Conservation (phyloP, 1,140 invertebrate species). For the Drosophila orena region DNA sequence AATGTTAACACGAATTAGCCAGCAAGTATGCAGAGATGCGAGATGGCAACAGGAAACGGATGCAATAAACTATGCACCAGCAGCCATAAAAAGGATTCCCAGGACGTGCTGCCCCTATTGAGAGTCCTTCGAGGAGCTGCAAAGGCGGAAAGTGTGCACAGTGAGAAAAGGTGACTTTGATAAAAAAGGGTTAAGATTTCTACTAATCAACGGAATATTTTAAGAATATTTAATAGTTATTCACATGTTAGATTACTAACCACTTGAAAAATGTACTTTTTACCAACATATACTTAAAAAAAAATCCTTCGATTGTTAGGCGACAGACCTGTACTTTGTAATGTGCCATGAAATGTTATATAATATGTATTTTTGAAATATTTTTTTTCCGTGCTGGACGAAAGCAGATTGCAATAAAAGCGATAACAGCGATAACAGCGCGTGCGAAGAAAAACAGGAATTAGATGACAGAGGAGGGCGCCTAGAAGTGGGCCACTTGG, state of each 20-base stretch:
- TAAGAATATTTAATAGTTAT: no score
- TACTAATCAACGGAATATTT: no score
- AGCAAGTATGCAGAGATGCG: slow-evolving; percentile 57
- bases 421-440: slow-evolving; percentile 6
- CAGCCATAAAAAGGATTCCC: slow-evolving; percentile 47
- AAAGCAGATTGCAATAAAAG: background rate
- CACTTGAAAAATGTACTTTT: no score
- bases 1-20: slow-evolving; percentile 75
- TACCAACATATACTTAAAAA: no score
- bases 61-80: slow-evolving; percentile 73
- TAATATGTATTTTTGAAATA: background rate
- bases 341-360: background rate
- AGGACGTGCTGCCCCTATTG: slow-evolving; percentile 44
- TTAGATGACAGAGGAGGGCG: slow-evolving; percentile 10
- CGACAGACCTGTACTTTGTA: no score
- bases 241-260: no score
- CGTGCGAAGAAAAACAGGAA: slow-evolving; percentile 8
- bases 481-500: slow-evolving; percentile 20
- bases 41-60: slow-evolving; percentile 69
- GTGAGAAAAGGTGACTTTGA: background rate
- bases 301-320: no score
- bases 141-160: background rate
- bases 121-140: slow-evolving; percentile 21
- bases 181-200: no score
- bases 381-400: background rate